Percentiles rank a stretch among this genome's conserved stretches.
phyloP scores from a whole-genome alignment of 2,113 vertebrate genomes.

The Hylia prasina region DNA sequence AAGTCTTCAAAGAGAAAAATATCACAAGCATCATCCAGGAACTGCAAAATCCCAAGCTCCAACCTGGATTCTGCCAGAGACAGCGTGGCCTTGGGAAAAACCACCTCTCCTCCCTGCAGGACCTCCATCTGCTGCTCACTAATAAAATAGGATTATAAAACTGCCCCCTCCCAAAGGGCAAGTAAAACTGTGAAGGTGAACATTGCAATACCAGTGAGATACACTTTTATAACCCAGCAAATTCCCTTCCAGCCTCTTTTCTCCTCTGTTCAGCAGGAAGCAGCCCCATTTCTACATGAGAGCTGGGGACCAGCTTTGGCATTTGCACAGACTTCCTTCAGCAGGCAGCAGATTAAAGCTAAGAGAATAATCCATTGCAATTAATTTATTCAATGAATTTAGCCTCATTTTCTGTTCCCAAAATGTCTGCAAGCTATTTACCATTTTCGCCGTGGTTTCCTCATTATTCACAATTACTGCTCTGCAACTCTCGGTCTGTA shows the following conservation, averaged over 20 bases:
- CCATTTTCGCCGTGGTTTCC: not conserved
- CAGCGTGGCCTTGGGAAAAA: not conserved
- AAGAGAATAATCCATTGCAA: conserved; percentile 40
- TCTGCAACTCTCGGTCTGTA: not conserved
- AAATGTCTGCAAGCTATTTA: conserved; percentile 34
- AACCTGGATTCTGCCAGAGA: not conserved
- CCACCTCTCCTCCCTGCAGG: not conserved
- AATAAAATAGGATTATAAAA: not conserved
- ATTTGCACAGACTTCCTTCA: conserved; percentile 3
- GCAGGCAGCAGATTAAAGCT: conserved; percentile 38
- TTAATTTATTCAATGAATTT: conserved; percentile 51
- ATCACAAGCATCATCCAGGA: not conserved
- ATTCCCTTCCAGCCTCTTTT: not conserved
- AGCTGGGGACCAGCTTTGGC: not conserved
- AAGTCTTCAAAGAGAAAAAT: conserved; percentile 20
- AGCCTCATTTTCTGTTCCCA: conserved; percentile 40
- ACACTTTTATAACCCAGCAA: not conserved
- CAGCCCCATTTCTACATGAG: not conserved
- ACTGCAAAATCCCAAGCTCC: not conserved
- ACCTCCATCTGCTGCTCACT: not conserved
- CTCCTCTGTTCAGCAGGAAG: not conserved
- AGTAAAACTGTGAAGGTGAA: conserved; percentile 3
- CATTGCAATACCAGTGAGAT: not conserved
- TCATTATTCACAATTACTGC: conserved; percentile 38
- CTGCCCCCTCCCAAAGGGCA: conserved; percentile 10